Conservation (phyloP, 2,888 invertebrate genomes). For the Eristalis tenax region DNA sequence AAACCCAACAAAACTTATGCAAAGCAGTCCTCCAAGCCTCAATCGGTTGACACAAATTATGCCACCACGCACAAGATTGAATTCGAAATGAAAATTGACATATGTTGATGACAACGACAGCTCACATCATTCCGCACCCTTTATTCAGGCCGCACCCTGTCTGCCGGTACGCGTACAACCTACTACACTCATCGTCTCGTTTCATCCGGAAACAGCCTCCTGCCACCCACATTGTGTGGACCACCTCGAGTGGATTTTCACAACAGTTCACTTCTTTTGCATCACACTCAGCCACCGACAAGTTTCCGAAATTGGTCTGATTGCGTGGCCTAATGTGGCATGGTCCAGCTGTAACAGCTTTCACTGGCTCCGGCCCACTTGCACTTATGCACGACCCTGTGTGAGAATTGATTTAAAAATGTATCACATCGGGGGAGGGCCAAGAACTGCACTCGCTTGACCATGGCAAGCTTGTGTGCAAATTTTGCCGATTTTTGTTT, state of each 20-base stretch:
- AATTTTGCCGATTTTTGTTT: constrained; percentile 5
- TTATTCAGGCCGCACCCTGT: constrained; percentile 40
- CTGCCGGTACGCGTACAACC: constrained; percentile 14
- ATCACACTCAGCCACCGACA: constrained; percentile 34
- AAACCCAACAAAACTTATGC: neutral
- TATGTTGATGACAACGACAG: constrained; percentile 15
- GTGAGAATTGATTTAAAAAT: constrained; percentile 13
- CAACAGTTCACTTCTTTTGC: constrained; percentile 53
- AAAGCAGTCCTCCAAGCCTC: neutral
- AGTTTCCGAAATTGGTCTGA: constrained; percentile 48
- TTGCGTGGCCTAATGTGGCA: constrained; percentile 37
- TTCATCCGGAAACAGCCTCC: constrained; percentile 46
- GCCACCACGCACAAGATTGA: constrained; percentile 18
- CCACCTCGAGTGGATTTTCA: constrained; percentile 38
- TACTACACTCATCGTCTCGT: constrained; percentile 31
- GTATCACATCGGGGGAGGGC: constrained; percentile 42
- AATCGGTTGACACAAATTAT: constrained; percentile 7
- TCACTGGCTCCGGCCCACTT: constrained; percentile 43
- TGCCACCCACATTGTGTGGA: constrained; percentile 19
- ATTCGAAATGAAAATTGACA: constrained; percentile 29
- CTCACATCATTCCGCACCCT: constrained; percentile 49
- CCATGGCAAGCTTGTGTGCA: constrained; percentile 7
- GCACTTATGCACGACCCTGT: constrained; percentile 21
- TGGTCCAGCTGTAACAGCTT: constrained; percentile 28
- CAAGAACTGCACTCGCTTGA: constrained; percentile 1